phyloP scores from a whole-genome alignment of 1,140 invertebrate species.

The Meteorus sp. region DNA sequence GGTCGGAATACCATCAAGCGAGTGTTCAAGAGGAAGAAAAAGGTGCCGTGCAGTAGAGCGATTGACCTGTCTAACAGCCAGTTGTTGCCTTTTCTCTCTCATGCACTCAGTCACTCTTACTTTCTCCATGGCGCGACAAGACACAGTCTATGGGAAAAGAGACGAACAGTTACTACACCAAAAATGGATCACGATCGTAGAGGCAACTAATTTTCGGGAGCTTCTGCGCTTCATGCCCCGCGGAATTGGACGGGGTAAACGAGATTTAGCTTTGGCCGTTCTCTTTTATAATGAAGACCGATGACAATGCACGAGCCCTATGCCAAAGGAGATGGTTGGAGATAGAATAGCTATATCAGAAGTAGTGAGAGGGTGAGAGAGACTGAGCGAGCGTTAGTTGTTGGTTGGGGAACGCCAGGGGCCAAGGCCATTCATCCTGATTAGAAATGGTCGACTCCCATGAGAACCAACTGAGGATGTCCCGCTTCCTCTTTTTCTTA shows the following conservation, averaged over 20 bases:
- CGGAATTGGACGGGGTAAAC: constrained; percentile 35
- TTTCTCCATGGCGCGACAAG: background rate
- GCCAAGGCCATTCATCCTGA: constrained; percentile 47
- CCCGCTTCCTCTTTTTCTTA: background rate
- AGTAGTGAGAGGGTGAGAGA: background rate
- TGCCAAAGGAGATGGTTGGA: background rate
- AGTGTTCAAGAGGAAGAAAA: background rate
- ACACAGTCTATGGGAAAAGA: too few relatives aligned
- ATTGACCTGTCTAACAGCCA: constrained; percentile 1
- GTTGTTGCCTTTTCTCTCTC: background rate
- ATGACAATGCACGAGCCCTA: constrained; percentile 37
- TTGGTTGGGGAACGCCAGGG: constrained; percentile 37
- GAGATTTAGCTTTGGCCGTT: constrained; percentile 38
- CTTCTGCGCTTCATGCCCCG: constrained; percentile 3
- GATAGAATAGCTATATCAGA: too few relatives aligned
- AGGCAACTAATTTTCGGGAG: constrained; percentile 20
- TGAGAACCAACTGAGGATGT: constrained; percentile 30
- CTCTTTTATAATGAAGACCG: constrained; percentile 50
- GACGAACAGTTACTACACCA: background rate
- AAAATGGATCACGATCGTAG: constrained; percentile 3
- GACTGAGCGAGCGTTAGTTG: constrained; percentile 32
- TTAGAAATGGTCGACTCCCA: constrained; percentile 47
- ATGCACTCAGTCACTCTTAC: background rate
- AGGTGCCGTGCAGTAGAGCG: too few relatives aligned
- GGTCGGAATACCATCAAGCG: background rate